phyloP scores from a whole-genome alignment of 2,113 vertebrate species.

The Columba janthina region DNA sequence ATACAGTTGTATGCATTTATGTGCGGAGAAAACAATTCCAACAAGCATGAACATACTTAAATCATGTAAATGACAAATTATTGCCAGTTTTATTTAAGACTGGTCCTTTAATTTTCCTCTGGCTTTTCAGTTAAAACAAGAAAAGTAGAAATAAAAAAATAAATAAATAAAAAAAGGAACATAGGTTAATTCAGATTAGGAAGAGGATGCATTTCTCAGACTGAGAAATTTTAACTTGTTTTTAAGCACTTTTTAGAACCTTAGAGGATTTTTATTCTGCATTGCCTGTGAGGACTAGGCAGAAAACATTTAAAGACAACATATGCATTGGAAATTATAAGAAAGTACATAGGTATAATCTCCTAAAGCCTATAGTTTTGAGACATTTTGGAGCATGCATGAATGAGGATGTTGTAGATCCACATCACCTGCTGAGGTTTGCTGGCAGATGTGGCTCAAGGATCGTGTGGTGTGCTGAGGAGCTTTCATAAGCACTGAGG shows the following conservation, averaged over 20 bases:
- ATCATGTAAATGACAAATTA: neutral
- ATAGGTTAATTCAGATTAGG: neutral
- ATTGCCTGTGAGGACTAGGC: neutral
- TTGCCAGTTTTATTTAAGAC: neutral
- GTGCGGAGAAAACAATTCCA: neutral
- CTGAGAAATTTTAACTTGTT: neutral
- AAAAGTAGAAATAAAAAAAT: neutral
- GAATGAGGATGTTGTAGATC: neutral
- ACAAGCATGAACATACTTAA: neutral
- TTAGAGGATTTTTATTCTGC: neutral
- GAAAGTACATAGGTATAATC: slow-evolving; percentile 2
- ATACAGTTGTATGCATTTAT: neutral
- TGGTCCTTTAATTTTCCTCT: neutral
- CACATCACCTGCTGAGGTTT: neutral
- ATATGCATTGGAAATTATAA: neutral
- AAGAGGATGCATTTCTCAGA: neutral
- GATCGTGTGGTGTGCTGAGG: neutral
- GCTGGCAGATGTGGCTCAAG: neutral
- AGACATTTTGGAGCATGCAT: neutral
- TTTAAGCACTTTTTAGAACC: neutral
- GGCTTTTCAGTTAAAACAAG: neutral
- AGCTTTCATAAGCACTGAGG: neutral
- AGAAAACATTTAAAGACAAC: neutral
- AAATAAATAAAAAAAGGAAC: neutral
- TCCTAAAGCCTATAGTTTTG: neutral